Base-by-base conservation (phyloP, 2,888 invertebrate genomes). In the Philereme vetulata region DNA sequence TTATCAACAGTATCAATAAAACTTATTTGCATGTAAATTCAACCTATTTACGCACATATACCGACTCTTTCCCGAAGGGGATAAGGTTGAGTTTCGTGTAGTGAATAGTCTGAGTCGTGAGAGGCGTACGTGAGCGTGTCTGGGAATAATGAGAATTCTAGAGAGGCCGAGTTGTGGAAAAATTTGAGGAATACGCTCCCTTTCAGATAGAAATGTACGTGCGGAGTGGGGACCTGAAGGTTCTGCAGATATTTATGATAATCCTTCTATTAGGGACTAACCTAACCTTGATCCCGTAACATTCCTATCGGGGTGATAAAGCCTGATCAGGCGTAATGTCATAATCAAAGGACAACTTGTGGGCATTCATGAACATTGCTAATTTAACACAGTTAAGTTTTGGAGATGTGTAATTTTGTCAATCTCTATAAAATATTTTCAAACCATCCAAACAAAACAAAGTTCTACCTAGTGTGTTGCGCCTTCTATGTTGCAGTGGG, bases 11-110 rank as follows among this genome's bases (percentile, higher is more conserved):
- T 56, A 67, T 67, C 65, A 61, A 62, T 64, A 67, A 68, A 62
- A 61, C 34, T 42, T 64, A 71, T 74, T 71, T 70, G 68, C 67
- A 74, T 72, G 56, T 61, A 68, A 70, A 74, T 73, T 57, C 66
- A 64, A 60, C 56, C 8, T 48, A 50, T 48, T 47, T 50, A 50
- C 50, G 34, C 43, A 36, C 54, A 53, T 49, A 46, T 33, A 35
- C 21, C 9, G 21, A 34, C 10, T 44, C 53, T 44, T 68, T 56
- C 49, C 11, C 32, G 35, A 11, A 44, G 7, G 48, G 4, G 1
- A 49, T 64, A 72, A 65, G 65, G 72, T 66, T 42, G 42, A 53
- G 4, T 42, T 57, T 68, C 9, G 53, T 9, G 1, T 36, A 47
- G 38, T 33, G 36, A 50, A 46, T 50, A 40, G 44, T 48, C 44